These are phyloP conservation scores for Hydroisotoma schaefferi DNA, from an alignment of 2,888 invertebrate genomes.

Conservation along the genomic window DNA sequence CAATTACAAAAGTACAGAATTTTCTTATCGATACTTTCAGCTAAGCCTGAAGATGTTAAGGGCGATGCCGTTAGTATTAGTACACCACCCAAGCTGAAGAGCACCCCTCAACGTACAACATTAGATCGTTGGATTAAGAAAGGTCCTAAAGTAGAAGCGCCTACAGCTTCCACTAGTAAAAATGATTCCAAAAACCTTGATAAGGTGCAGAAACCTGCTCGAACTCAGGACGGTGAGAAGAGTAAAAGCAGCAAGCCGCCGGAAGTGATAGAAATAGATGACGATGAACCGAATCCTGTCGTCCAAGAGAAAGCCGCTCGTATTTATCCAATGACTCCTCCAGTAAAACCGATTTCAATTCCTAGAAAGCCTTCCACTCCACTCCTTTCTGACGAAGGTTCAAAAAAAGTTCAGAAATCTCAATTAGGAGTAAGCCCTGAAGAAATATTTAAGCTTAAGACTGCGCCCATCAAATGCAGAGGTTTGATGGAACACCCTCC, in stretches of 20 bases:
- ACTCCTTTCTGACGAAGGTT: background rate
- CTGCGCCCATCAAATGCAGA: slow-evolving; percentile 10
- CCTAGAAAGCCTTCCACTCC: background rate
- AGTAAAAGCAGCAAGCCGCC: background rate
- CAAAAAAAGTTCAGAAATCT: background rate
- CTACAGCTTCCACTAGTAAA: background rate
- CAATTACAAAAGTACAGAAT: background rate
- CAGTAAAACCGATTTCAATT: slow-evolving; percentile 5
- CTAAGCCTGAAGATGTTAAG: too few relatives aligned
- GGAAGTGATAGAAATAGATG: slow-evolving; percentile 14
- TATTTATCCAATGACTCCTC: slow-evolving; percentile 12
- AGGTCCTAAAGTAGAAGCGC: slow-evolving; percentile 14
- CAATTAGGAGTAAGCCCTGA: slow-evolving; percentile 4
- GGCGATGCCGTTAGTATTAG: background rate
- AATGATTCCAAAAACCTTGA: background rate
- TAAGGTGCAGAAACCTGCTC: background rate
- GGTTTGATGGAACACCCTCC: background rate
- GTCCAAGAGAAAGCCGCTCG: background rate
- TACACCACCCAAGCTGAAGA: slow-evolving; percentile 5
- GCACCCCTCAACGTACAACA: slow-evolving; percentile 27
- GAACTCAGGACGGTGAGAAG: background rate
- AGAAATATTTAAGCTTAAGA: background rate
- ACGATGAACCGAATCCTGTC: background rate
- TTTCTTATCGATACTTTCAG: background rate
- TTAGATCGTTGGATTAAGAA: slow-evolving; percentile 38